Evolutionary conservation across 2,888 invertebrate genomes (phyloP).

Genomic region (Plemyria rubiginata): DNA sequence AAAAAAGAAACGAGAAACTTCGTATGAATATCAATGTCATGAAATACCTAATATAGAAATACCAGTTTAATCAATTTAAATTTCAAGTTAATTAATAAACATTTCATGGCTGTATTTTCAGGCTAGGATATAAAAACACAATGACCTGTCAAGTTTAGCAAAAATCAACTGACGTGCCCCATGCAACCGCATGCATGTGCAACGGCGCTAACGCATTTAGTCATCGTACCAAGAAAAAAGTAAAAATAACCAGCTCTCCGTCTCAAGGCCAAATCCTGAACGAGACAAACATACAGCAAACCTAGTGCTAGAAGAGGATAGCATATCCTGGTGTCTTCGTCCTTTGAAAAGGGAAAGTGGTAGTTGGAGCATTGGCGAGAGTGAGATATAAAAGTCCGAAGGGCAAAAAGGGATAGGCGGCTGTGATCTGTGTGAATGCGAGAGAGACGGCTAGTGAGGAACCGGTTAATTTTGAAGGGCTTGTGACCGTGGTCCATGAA

Average conservation of each 20-base stretch:
- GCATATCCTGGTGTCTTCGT: constrained; percentile 71
- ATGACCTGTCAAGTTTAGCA: too few relatives aligned
- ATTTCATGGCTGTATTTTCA: too few relatives aligned
- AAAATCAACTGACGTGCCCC: too few relatives aligned
- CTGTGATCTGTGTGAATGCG: constrained; percentile 46
- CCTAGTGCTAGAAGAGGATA: constrained; percentile 48
- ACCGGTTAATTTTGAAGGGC: constrained; percentile 85
- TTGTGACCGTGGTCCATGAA: constrained; percentile 71
- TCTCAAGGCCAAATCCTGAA: constrained; percentile 82
- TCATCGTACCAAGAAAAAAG: constrained; percentile 81
- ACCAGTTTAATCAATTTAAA: too few relatives aligned
- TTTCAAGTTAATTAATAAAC: too few relatives aligned
- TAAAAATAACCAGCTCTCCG: constrained; percentile 81
- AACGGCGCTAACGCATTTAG: constrained; percentile 69
- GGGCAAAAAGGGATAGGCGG: constrained; percentile 63
- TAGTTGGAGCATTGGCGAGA: constrained; percentile 75
- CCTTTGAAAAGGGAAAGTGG: constrained; percentile 85
- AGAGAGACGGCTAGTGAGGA: constrained; percentile 60
- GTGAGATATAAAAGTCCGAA: constrained; percentile 82
- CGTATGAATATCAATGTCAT: too few relatives aligned
- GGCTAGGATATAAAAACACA: too few relatives aligned
- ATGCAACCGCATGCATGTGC: constrained; percentile 1
- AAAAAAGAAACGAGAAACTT: too few relatives aligned
- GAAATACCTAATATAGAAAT: too few relatives aligned
- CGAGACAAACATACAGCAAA: constrained; percentile 49